Evolutionary conservation across 1,140 invertebrate species (phyloP).

Genomic region (Brachystomella parvula): DNA sequence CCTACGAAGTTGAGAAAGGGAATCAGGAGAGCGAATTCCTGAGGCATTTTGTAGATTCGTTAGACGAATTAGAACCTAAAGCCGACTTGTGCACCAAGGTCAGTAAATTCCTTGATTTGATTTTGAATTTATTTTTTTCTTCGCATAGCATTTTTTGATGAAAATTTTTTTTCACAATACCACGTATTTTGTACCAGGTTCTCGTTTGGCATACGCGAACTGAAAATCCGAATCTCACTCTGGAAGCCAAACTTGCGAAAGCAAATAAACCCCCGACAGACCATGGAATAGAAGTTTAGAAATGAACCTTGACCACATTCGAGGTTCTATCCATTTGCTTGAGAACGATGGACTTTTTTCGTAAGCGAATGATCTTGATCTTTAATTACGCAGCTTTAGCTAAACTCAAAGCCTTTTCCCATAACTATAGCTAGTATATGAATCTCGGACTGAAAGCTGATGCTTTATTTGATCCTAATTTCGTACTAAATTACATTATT

Average conservation of each 20-base stretch:
- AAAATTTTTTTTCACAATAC: slow-evolving; percentile 14
- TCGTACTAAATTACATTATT: too few species aligned
- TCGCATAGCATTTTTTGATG: neutral
- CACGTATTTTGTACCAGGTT: slow-evolving; percentile 53
- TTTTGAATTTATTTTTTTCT: slow-evolving; percentile 5
- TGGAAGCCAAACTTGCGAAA: slow-evolving; percentile 52
- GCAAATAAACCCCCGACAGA: slow-evolving; percentile 11
- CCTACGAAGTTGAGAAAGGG: slow-evolving; percentile 71
- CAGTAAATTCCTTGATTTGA: neutral
- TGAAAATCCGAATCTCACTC: slow-evolving; percentile 65
- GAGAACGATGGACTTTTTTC: too few species aligned
- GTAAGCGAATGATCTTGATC: too few species aligned
- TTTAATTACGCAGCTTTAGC: too few species aligned
- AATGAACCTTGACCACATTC: too few species aligned
- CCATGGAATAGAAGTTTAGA: slow-evolving; percentile 18
- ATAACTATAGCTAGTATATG: too few species aligned
- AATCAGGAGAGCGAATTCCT: slow-evolving; percentile 89
- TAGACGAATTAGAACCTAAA: slow-evolving; percentile 74
- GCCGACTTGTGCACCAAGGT: slow-evolving; percentile 83
- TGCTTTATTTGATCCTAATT: too few species aligned
- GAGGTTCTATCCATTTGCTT: too few species aligned
- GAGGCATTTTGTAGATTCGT: slow-evolving; percentile 59
- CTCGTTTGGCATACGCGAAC: slow-evolving; percentile 97
- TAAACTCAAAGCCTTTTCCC: too few species aligned
- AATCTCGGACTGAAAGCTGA: too few species aligned